These are phyloP conservation scores for Iphiclides podalirius DNA, from an alignment of 2,888 invertebrate genomes.

Conservation along the genomic window DNA sequence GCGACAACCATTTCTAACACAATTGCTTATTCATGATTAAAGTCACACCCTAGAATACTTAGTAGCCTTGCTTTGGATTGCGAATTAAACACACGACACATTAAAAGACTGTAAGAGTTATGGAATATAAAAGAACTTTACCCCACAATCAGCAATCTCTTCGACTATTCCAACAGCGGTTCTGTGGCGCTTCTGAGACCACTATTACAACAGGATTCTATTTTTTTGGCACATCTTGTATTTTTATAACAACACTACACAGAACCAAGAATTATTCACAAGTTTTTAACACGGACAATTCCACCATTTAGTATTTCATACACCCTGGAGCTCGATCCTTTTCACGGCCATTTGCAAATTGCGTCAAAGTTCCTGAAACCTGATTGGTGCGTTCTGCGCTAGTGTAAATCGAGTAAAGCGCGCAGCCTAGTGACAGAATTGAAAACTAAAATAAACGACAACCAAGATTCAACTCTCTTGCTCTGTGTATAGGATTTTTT, in stretches of 20 bases:
- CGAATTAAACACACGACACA: constrained; percentile 25
- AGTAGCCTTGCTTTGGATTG: constrained; percentile 22
- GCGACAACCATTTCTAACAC: constrained; percentile 30
- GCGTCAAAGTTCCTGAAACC: constrained; percentile 73
- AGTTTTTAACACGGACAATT: constrained; percentile 68
- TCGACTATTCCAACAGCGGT: constrained; percentile 69
- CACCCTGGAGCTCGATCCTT: constrained; percentile 74
- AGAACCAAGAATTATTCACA: constrained; percentile 60
- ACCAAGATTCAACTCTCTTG: constrained; percentile 35
- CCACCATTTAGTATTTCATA: constrained; percentile 73
- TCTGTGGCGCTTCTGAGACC: constrained; percentile 67
- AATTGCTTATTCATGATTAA: constrained; percentile 17
- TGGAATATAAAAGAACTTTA: constrained; percentile 62
- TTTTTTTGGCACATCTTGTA: constrained; percentile 79
- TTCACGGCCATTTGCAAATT: constrained; percentile 81
- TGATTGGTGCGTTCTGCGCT: constrained; percentile 72
- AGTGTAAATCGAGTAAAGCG: constrained; percentile 47
- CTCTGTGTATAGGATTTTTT: constrained; percentile 8
- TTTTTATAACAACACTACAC: constrained; percentile 68
- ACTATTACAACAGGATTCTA: constrained; percentile 76
- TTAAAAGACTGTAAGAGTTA: constrained; percentile 39
- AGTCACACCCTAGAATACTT: constrained; percentile 27
- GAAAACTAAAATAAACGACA: constrained; percentile 39
- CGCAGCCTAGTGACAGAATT: constrained; percentile 49
- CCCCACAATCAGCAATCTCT: constrained; percentile 75